Evolutionary conservation across 2,113 vertebrate genomes (phyloP).

Genomic region (Pleuronectes platessa): DNA sequence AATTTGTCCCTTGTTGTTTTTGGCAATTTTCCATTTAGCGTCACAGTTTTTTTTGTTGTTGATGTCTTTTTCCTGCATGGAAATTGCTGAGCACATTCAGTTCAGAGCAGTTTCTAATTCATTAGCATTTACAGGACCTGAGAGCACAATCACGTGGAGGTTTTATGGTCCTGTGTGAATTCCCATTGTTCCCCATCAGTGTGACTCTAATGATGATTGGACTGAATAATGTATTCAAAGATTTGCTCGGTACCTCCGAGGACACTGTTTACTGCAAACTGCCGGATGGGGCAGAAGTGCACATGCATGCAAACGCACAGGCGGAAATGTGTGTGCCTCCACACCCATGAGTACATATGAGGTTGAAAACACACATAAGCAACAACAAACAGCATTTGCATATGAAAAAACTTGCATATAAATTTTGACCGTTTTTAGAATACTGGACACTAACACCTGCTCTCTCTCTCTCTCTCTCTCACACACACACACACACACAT

Average conservation of each 20-base stretch:
- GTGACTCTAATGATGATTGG: slow-evolving; percentile 40
- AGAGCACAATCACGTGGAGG: background rate
- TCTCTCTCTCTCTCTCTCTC: background rate
- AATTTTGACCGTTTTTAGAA: background rate
- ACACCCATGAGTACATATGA: background rate
- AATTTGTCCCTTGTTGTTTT: slow-evolving; percentile 24
- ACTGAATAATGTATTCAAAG: slow-evolving; percentile 48
- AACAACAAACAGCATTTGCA: background rate
- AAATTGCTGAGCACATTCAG: slow-evolving; percentile 15
- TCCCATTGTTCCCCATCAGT: slow-evolving; percentile 5
- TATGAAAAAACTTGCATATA: background rate
- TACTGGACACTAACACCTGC: slow-evolving; percentile 4
- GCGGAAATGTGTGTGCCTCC: background rate
- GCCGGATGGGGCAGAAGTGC: slow-evolving; percentile 1
- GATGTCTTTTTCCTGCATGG: background rate
- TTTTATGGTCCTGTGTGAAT: slow-evolving; percentile 17
- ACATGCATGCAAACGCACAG: background rate
- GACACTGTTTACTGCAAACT: slow-evolving; percentile 44
- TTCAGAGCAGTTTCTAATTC: slow-evolving; percentile 7
- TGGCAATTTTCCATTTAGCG: slow-evolving; percentile 33
- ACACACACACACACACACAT: slow-evolving; percentile 4
- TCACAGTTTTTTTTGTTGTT: background rate
- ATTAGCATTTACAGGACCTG: slow-evolving; percentile 28
- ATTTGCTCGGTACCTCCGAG: slow-evolving; percentile 29
- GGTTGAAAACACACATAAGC: background rate